Evolutionary conservation across 2,113 vertebrate species (phyloP), one percentile per base, ranked within the genome.

Genomic region (Scopus umbretta): DNA sequence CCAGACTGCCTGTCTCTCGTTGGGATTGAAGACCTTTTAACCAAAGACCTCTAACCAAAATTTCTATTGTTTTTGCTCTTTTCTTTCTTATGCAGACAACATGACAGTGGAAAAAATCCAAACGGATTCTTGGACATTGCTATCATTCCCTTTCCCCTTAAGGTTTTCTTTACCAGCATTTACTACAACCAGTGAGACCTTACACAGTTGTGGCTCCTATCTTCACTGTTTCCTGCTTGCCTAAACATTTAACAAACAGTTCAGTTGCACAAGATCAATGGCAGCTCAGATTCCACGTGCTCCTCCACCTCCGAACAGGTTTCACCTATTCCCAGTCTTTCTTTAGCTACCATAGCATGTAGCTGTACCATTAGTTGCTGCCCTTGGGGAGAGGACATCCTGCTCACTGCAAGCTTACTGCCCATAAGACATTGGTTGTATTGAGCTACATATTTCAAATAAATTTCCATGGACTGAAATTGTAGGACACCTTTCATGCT

Each of bases 341-440:
- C 89, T 71, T 75, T 23, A 82, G 66, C 32, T 45, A 10, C 83
- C 55, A 26, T 23, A 27, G 68, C 85, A 76, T 47, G 75, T 22
- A 92, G 56, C 29, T 59, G 16, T n/a, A 52, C 74, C 78, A 50
- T 56, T 61, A 72, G 88, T 26, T 2, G 11, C 88, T 93, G 92
- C 67, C 92, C 81, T 83, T 95, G 94, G 59, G 88, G 68, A 92
- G 58, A 93, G 90, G 96, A 96, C 90, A 86, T 65, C 71, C 82
- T 66, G 66, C 87, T 91, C 43, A 1, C 82, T 62, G 50, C 82
- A 90, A 32, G 55, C 81, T 70, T 43, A 65, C 84, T 80, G 93
- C 67, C 85, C 74, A 55, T 42, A 90, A 92, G 81, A 74, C 61
- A 67, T 25, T 43, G 75, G 45, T 76, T 87, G 88, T 78, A 78